phyloP scores from a whole-genome alignment of 2,888 invertebrate species.

The Polyploca ridens region DNA sequence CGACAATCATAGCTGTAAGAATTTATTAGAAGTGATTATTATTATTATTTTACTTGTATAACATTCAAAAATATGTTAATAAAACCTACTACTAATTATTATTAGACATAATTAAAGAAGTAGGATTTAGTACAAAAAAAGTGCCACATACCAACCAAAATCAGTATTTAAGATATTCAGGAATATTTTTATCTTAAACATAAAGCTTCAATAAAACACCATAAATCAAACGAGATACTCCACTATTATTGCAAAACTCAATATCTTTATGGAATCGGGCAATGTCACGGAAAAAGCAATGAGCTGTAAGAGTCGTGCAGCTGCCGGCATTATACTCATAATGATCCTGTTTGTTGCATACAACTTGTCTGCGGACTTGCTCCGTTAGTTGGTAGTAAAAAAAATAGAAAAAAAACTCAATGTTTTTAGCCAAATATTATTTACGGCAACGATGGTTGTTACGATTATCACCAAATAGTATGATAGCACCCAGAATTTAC shows the following conservation, averaged over 20 bases:
- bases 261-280: slow-evolving; percentile 75
- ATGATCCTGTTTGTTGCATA: slow-evolving; percentile 64
- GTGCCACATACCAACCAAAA: not conserved
- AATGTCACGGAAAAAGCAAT: slow-evolving; percentile 82
- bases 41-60: too few relatives aligned
- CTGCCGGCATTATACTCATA: slow-evolving; percentile 67
- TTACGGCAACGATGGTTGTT: not conserved
- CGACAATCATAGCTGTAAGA: slow-evolving; percentile 33
- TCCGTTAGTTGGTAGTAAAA: too few relatives aligned
- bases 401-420: too few relatives aligned
- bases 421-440: slow-evolving; percentile 45
- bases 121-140: too few relatives aligned
- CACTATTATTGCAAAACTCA: slow-evolving; percentile 67
- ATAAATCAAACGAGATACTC: slow-evolving; percentile 54
- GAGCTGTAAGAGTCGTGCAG: slow-evolving; percentile 74
- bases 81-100: not conserved
- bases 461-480: not conserved
- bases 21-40: slow-evolving; percentile 43
- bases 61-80: not conserved
- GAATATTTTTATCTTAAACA: not conserved
- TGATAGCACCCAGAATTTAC: too few relatives aligned
- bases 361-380: too few relatives aligned
- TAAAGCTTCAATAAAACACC: slow-evolving; percentile 23
- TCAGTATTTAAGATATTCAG: not conserved
- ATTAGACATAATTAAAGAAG: not conserved